Evolutionary conservation across 2,888 invertebrate species (phyloP).

Genomic region (Philereme transversata): DNA sequence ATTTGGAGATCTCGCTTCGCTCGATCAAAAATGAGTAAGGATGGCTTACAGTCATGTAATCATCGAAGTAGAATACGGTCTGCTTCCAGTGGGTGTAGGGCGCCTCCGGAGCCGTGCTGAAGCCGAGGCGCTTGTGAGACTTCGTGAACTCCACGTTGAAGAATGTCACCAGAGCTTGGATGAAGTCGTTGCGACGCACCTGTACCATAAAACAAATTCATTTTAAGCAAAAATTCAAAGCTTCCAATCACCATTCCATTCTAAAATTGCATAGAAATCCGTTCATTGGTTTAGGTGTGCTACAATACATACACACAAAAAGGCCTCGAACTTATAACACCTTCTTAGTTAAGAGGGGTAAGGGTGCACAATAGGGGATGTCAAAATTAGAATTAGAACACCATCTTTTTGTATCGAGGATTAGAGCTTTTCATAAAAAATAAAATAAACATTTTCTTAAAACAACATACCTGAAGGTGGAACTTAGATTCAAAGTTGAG

Average conservation of each 20-base stretch:
- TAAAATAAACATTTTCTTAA: neutral
- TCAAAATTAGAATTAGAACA: no score
- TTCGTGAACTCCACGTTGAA: slow-evolving; percentile 99
- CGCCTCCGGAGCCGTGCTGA: slow-evolving; percentile 98
- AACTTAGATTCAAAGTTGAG: slow-evolving; percentile 96
- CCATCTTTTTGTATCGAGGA: no score
- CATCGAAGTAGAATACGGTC: slow-evolving; percentile 98
- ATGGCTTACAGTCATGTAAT: slow-evolving; percentile 86
- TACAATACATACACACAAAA: no score
- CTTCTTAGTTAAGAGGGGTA: no score
- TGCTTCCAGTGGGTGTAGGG: slow-evolving; percentile 99
- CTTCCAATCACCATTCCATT: no score
- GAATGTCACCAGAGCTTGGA: slow-evolving; percentile 99
- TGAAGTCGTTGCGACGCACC: slow-evolving; percentile 96
- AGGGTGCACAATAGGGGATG: no score
- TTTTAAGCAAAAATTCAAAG: neutral
- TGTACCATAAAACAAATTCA: slow-evolving; percentile 35
- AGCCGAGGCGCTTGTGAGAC: slow-evolving; percentile 99
- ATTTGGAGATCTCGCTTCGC: no score
- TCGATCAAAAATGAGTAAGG: neutral
- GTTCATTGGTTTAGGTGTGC: no score
- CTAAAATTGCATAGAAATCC: no score
- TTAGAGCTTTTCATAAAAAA: neutral
- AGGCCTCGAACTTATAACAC: no score
- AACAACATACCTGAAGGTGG: slow-evolving; percentile 84